Base-by-base conservation (phyloP, 1,140 invertebrate species). In the Pseudomyrmex cubaensis region DNA sequence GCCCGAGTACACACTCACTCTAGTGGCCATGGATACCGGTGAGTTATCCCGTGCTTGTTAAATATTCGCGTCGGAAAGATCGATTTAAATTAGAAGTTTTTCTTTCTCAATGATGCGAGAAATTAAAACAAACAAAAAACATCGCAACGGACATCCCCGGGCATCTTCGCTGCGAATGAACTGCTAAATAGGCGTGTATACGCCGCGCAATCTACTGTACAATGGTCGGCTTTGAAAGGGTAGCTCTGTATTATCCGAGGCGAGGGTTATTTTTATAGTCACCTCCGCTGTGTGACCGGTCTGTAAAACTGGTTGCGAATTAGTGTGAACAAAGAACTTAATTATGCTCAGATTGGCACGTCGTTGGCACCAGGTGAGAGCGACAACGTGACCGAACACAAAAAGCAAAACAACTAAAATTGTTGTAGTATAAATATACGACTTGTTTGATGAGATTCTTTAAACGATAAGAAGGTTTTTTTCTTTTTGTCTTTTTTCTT, bases 1-100 rank as follows among this genome's bases (percentile, higher is more conserved):
- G 90, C 94, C 96, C 50, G 97, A 97, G 93, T 98, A 98, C 92
- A 96, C 96, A 10, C 95, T 98, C 63, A 97, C 97, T 1, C 94
- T 99, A 48, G 97, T 98, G 56, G 98, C 98, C 64, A 98, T 98
- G 97, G 98, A 99, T 95, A 98, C 97, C 85, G 98, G 98, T 98
- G 94, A 96, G 96, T 95, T 85, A 83, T 2, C 35, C 9, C 20
- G 2, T 12, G 20, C 20, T 0, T n/a, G 22, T 75, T 48, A 25
- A 74, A 63, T 44, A 72, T 2, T 1, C 7, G 9, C 22, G 17
- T n/a, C 59, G 17, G 8, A 22, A 2, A 25, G 22, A 62, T 25
- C 35, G 17, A 62, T 4, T 22, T 5, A 25, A 62, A 62, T 13
- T 13, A 64, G 12, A 22, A 61, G 59, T 13, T 25, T 35, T 35